A percentile compares a stretch with the other conserved stretches of the same genome.
phyloP scores from a whole-genome alignment of 1,140 invertebrate genomes.

The Matsumurasca onukii region DNA sequence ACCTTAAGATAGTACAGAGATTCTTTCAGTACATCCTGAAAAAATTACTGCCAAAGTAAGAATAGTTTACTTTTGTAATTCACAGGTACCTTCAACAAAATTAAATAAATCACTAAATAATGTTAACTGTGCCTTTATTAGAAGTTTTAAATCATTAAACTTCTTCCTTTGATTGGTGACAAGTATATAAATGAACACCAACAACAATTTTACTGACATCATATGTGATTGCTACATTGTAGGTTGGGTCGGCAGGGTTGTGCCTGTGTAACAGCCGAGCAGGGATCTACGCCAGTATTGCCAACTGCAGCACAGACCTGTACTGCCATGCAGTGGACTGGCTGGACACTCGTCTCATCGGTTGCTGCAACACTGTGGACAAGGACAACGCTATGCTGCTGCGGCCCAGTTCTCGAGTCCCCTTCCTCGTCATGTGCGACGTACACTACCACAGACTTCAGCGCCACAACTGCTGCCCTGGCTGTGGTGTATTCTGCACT shows the following conservation, averaged over 20 bases:
- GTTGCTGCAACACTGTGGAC: conserved; percentile 75
- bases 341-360: conserved; percentile 74
- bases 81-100: too few relatives aligned
- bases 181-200: too few relatives aligned
- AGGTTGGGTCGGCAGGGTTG: conserved; percentile 48
- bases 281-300: conserved; percentile 52
- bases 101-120: too few relatives aligned
- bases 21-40: too few relatives aligned
- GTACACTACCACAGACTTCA: conserved; percentile 74
- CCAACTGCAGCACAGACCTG: conserved; percentile 47
- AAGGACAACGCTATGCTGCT: conserved; percentile 56
- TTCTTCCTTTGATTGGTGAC: too few relatives aligned
- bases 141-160: too few relatives aligned
- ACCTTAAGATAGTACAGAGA: too few relatives aligned
- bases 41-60: too few relatives aligned
- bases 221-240: too few relatives aligned
- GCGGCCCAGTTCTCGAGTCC: conserved; percentile 74
- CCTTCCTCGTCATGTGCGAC: conserved; percentile 82
- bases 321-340: conserved; percentile 75
- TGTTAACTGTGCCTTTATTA: too few relatives aligned
- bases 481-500: conserved; percentile 89
- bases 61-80: too few relatives aligned
- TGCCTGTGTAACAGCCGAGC: conserved; percentile 54
- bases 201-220: too few relatives aligned
- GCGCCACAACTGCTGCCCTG: conserved; percentile 85